A percentile compares a stretch with the other conserved stretches of the same genome.
phyloP scores from a whole-genome alignment of 2,113 vertebrate genomes.

The Platycercus adscitus region DNA sequence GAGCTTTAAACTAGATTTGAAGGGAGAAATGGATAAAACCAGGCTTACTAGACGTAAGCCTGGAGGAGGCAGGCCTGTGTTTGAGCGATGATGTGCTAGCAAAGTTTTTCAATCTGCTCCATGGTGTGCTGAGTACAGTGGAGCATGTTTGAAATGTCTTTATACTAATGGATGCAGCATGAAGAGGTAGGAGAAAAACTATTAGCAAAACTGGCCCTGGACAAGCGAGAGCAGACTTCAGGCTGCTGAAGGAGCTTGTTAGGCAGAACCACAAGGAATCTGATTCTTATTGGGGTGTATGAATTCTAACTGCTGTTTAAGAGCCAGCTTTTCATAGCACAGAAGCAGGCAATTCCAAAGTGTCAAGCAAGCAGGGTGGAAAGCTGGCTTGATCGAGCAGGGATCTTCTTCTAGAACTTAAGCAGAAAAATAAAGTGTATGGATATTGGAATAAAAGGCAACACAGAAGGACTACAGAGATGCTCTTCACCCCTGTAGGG shows the following conservation, averaged over 20 bases:
- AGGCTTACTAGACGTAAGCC: neutral
- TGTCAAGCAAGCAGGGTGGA: neutral
- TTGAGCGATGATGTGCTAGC: neutral
- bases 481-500: neutral
- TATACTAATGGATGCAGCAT: neutral
- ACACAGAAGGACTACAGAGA: neutral
- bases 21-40: neutral
- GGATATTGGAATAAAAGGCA: neutral
- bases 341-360: neutral
- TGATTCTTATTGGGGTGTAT: neutral
- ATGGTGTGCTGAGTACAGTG: neutral
- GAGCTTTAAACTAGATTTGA: neutral
- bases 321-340: neutral
- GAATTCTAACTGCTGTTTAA: neutral
- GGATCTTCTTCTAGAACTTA: neutral
- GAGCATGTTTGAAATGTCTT: neutral
- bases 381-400: neutral
- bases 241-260: neutral
- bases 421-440: neutral
- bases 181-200: neutral
- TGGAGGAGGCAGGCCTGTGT: neutral
- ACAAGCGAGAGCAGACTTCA: neutral
- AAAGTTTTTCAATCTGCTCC: neutral
- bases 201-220: neutral
- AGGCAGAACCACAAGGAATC: neutral